Base-by-base conservation (phyloP, 2,113 vertebrate species). In the Nibea coibor region DNA sequence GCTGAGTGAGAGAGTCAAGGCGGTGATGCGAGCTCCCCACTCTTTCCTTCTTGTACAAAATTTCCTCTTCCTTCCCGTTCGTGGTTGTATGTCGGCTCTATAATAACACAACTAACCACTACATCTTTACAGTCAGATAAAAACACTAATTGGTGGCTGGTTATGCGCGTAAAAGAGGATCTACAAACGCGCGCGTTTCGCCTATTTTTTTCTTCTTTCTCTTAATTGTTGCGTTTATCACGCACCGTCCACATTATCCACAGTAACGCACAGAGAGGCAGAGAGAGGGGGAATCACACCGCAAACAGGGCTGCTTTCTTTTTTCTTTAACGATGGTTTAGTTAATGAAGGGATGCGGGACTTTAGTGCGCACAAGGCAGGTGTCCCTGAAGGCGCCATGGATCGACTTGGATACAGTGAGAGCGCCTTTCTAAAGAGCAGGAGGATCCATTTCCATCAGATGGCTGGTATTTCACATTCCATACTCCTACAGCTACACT, bases 41-140 rank as follows among this genome's bases (percentile, higher is more conserved):
- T 96, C 96, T 96, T 96, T 96, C 96, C 96, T 96, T 96, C 95
- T 96, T 89, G 93, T 96, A 95, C 95, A 95, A 96, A 96, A 95
- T 95, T 96, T 96, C 96, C 96, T 96, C 95, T 96, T 96, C 96
- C 96, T 96, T 96, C 96, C 96, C 95, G 95, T 96, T 96, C 93
- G 96, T 95, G 96, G 96, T 95, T 93, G 96, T 95, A 96, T 96
- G 95, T 96, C 95, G 95, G 92, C 91, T 94, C 93, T 95, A 95
- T 94, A 96, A 96, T 95, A 96, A 96, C 96, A 95, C 94, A 93
- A 95, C 91, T 95, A 96, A 95, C 95, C 95, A 79, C 96, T 90
- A 91, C 93, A 90, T 94, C 92, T 94, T 92, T 93, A 92, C 91
- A 93, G 91, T 91, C 92, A 72, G 72, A 87, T 93, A 88, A 91